These are phyloP conservation scores for Gnathonemus longibarbis DNA, from an alignment of 2,113 vertebrate species.

Conservation along the genomic window DNA sequence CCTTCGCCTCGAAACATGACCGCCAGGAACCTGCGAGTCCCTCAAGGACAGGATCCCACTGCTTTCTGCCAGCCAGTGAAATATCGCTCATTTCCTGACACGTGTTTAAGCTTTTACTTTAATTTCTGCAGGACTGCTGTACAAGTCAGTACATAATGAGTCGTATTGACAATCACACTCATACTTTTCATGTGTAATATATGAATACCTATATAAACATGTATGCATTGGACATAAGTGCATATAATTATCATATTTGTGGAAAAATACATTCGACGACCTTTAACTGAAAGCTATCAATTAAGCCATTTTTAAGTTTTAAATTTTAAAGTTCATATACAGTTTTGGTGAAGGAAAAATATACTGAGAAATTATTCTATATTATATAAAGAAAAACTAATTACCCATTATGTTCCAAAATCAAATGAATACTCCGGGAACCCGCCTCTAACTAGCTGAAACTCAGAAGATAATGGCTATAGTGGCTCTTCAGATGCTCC, in stretches of 20 bases:
- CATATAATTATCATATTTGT: neutral
- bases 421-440: neutral
- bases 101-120: neutral
- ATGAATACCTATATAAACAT: neutral
- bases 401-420: neutral
- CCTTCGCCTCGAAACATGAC: neutral
- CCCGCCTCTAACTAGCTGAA: neutral
- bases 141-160: neutral
- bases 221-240: neutral
- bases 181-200: neutral
- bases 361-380: neutral
- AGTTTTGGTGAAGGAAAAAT: neutral
- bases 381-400: neutral
- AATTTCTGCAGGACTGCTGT: neutral
- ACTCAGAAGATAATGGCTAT: neutral
- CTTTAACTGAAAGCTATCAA: neutral
- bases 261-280: neutral
- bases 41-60: neutral
- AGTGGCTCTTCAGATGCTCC: neutral
- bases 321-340: neutral
- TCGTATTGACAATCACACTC: neutral
- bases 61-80: neutral
- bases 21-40: neutral
- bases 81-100: slow-evolving; percentile 14
- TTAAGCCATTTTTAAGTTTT: neutral